Percentiles rank a stretch among this genome's conserved stretches.
Evolutionary conservation across 2,888 invertebrate genomes (phyloP).

Genomic region (Spialia ferax): DNA sequence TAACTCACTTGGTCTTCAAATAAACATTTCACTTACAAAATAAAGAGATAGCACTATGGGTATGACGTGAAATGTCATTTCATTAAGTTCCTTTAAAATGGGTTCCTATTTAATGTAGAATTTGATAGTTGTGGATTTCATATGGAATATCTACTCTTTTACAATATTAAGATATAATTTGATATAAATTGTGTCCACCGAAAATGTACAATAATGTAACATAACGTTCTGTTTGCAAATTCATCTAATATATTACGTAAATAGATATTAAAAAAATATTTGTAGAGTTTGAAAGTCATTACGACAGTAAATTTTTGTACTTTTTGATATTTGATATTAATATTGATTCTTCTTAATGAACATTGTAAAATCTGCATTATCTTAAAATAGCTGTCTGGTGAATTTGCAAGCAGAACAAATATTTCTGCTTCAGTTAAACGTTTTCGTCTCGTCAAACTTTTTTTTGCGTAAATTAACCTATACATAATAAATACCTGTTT

Average conservation of each 20-base stretch:
- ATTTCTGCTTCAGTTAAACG: background rate
- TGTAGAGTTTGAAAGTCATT: background rate
- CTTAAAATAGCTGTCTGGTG: background rate
- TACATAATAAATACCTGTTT: background rate
- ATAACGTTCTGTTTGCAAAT: background rate
- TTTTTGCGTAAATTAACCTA: background rate
- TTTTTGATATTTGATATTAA: slow-evolving; percentile 5
- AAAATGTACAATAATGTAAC: background rate
- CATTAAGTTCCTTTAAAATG: background rate
- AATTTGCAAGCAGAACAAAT: background rate
- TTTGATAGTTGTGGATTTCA: background rate
- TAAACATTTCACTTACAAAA: too few relatives aligned
- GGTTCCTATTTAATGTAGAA: background rate
- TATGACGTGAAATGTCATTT: too few relatives aligned
- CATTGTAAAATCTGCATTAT: background rate
- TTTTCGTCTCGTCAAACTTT: background rate
- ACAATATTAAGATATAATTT: background rate
- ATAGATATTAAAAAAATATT: background rate
- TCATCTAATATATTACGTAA: background rate
- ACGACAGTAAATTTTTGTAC: background rate
- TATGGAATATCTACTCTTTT: slow-evolving; percentile 2
- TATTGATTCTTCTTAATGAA: background rate
- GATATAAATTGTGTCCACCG: background rate
- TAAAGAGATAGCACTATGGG: too few relatives aligned
- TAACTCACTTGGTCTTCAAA: too few relatives aligned